Conservation (phyloP, 2,797 vertebrate species). For the Sebastes goodei region DNA sequence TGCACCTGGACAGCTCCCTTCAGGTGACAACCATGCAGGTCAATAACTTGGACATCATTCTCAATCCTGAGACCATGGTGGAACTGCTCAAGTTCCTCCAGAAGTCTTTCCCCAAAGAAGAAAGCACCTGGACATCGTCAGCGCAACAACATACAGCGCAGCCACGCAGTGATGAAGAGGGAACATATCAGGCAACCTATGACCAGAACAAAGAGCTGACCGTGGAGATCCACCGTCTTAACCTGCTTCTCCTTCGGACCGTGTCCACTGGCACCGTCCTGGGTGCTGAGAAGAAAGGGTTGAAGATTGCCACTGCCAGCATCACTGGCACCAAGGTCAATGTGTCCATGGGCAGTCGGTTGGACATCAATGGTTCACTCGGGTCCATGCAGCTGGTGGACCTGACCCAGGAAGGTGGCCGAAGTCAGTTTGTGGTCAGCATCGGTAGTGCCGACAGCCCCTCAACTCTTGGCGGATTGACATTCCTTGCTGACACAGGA, state of each 20-base stretch:
- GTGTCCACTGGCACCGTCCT: slow-evolving; percentile 81
- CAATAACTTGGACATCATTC: slow-evolving; percentile 97
- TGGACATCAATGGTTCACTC: slow-evolving; percentile 92
- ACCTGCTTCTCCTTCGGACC: slow-evolving; percentile 92
- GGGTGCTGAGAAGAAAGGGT: slow-evolving; percentile 89
- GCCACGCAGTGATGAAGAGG: slow-evolving; percentile 79
- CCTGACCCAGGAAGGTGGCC: slow-evolving; percentile 89
- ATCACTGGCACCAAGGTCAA: slow-evolving; percentile 94
- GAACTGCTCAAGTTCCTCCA: slow-evolving; percentile 96
- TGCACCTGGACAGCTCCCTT: slow-evolving; percentile 94
- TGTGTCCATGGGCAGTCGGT: slow-evolving; percentile 89
- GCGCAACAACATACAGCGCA: slow-evolving; percentile 71
- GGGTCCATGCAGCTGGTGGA: slow-evolving; percentile 94
- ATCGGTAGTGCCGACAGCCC: slow-evolving; percentile 88
- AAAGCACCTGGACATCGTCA: slow-evolving; percentile 71
- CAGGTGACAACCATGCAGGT: slow-evolving; percentile 95
- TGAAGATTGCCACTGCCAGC: slow-evolving; percentile 98
- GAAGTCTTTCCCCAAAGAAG: slow-evolving; percentile 96
- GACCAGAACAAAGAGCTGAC: slow-evolving; percentile 94
- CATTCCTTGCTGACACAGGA: slow-evolving; percentile 76
- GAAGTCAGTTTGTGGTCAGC: slow-evolving; percentile 94
- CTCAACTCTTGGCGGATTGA: slow-evolving; percentile 67
- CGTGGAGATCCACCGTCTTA: slow-evolving; percentile 95
- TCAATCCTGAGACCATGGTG: slow-evolving; percentile 98
- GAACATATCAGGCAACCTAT: slow-evolving; percentile 89